These are phyloP conservation scores for Cybosia mesomella DNA, from an alignment of 2,888 invertebrate genomes.

Conservation along the genomic window DNA sequence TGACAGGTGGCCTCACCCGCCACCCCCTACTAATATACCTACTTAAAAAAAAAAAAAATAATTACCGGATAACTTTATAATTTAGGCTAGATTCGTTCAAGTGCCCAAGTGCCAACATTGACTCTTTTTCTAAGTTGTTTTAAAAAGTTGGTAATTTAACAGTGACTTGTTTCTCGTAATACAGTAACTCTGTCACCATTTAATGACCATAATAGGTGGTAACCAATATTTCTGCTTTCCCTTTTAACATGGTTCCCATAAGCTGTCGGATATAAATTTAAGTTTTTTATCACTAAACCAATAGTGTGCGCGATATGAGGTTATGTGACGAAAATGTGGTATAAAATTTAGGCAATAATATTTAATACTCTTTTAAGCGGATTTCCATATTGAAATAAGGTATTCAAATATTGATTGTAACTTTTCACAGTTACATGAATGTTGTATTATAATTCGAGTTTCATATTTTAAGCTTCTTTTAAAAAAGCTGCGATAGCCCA, in stretches of 20 bases:
- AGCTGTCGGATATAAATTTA: constrained; percentile 40
- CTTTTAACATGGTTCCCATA: constrained; percentile 57
- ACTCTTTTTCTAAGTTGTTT: not conserved
- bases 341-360: constrained; percentile 40
- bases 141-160: not conserved
- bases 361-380: constrained; percentile 28
- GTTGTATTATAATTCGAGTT: not conserved
- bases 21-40: too few relatives aligned
- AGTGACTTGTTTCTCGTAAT: not conserved
- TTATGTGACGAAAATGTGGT: constrained; percentile 31
- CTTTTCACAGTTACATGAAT: not conserved
- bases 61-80: too few relatives aligned
- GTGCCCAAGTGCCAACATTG: not conserved
- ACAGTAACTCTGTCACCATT: constrained; percentile 6
- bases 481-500: too few relatives aligned
- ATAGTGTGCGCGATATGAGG: constrained; percentile 27
- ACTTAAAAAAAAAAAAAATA: too few relatives aligned
- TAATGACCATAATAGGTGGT: constrained; percentile 21
- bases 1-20: too few relatives aligned
- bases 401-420: not conserved
- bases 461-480: too few relatives aligned
- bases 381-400: constrained; percentile 33
- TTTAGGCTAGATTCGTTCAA: too few relatives aligned
- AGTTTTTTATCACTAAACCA: constrained; percentile 36
- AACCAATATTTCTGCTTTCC: constrained; percentile 35